Percentiles rank a stretch among this genome's conserved stretches.
These are phyloP conservation scores for Rhinolophus sinicus DNA, from an alignment of 2,113 vertebrate genomes.

Conservation along the genomic window DNA sequence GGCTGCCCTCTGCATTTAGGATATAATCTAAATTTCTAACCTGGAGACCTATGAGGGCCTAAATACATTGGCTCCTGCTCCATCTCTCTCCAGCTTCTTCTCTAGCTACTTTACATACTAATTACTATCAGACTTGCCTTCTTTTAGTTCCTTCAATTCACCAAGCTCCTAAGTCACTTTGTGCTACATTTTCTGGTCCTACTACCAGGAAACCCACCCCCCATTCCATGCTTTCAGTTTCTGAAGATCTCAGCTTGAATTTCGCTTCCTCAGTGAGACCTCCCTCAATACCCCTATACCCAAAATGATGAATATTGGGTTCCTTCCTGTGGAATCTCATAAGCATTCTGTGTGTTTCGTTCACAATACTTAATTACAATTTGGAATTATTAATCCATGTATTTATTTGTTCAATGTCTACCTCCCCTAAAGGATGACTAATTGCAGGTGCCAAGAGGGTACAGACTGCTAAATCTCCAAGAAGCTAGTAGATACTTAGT, in stretches of 20 bases:
- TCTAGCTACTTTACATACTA: background rate
- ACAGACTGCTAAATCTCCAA: slow-evolving; percentile 9
- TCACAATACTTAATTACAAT: background rate
- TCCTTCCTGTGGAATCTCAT: background rate
- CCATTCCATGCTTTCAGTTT: background rate
- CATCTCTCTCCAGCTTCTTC: background rate
- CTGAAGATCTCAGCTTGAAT: slow-evolving; percentile 1
- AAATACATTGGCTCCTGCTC: background rate
- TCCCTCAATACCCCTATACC: background rate
- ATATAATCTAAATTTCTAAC: background rate
- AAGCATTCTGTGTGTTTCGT: background rate
- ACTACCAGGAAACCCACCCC: background rate
- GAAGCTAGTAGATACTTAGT: background rate
- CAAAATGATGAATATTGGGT: background rate
- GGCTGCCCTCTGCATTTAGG: background rate
- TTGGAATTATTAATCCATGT: background rate
- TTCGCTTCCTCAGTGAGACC: background rate
- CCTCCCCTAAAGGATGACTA: background rate
- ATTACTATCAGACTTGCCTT: background rate
- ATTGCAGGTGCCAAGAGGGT: background rate
- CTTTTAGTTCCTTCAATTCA: background rate
- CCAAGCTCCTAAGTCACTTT: background rate
- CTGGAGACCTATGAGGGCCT: background rate
- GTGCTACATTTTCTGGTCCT: background rate
- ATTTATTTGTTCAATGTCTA: background rate